These are phyloP conservation scores for Antigone vipio DNA, from an alignment of 2,113 vertebrate genomes.

Conservation along the genomic window DNA sequence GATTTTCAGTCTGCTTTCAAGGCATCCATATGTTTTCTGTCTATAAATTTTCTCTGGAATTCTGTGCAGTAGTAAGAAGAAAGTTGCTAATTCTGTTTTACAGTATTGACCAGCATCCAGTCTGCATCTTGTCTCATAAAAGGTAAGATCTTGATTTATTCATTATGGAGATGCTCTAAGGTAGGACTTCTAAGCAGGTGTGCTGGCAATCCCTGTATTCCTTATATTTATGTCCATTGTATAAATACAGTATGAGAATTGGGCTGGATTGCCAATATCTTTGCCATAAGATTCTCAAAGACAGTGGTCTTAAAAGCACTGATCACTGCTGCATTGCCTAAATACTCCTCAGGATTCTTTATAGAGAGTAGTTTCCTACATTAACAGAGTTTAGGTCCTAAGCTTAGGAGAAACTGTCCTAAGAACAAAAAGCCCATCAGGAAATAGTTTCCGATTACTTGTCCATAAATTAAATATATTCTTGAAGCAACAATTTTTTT, in stretches of 20 bases:
- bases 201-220: background rate
- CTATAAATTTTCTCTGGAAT: background rate
- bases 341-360: background rate
- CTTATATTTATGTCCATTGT: background rate
- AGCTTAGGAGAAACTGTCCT: background rate
- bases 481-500: background rate
- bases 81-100: background rate
- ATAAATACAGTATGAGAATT: background rate
- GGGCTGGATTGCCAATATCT: background rate
- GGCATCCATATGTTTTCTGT: background rate
- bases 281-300: background rate
- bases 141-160: conserved; percentile 73
- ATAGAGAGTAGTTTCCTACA: background rate
- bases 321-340: background rate
- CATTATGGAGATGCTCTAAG: background rate
- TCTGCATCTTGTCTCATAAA: conserved; percentile 38
- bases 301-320: background rate
- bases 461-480: background rate
- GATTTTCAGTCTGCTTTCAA: conserved; percentile 17
- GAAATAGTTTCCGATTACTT: background rate
- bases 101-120: conserved; percentile 14
- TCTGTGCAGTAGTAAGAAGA: conserved; percentile 13
- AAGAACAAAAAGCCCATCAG: background rate
- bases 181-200: background rate
- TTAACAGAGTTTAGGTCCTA: background rate